A percentile compares a stretch with the other conserved stretches of the same genome.
phyloP scores from a whole-genome alignment of 1,140 invertebrate species.

The Zaprionus inermis region DNA sequence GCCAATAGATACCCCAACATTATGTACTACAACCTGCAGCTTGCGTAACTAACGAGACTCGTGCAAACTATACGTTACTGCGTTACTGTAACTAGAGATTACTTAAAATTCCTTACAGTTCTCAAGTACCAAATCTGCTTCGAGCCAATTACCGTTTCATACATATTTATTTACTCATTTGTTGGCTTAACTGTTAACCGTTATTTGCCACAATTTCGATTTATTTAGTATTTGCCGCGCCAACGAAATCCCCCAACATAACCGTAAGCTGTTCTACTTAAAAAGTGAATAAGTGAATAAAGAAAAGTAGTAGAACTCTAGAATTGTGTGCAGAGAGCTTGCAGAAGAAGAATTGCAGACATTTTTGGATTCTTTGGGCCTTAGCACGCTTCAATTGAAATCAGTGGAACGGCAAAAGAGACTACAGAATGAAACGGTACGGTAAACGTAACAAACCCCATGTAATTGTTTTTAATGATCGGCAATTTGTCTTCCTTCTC shows the following conservation, averaged over 20 bases:
- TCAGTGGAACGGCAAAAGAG: constrained; percentile 46
- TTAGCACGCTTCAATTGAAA: constrained; percentile 60
- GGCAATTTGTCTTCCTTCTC: constrained; percentile 36
- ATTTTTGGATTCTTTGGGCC: constrained; percentile 50
- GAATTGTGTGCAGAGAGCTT: neutral
- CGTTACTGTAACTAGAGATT: neutral
- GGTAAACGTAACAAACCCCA: constrained; percentile 42
- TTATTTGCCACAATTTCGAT: constrained; percentile 74
- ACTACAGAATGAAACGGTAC: constrained; percentile 5
- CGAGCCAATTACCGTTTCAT: constrained; percentile 20
- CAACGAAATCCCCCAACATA: constrained; percentile 50
- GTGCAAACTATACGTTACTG: neutral
- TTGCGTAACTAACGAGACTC: neutral
- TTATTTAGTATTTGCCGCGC: constrained; percentile 72
- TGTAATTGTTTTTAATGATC: constrained; percentile 75
- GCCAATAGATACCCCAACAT: constrained; percentile 6
- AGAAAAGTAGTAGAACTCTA: constrained; percentile 23
- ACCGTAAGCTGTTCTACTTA: constrained; percentile 70
- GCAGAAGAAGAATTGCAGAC: constrained; percentile 24
- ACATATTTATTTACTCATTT: constrained; percentile 34
- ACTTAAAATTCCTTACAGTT: constrained; percentile 6
- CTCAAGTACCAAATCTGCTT: constrained; percentile 1
- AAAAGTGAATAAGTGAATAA: constrained; percentile 22
- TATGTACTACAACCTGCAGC: neutral
- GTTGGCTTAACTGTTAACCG: constrained; percentile 59